Base-by-base conservation (phyloP, 2,113 vertebrate genomes). In the Myotis davidii region DNA sequence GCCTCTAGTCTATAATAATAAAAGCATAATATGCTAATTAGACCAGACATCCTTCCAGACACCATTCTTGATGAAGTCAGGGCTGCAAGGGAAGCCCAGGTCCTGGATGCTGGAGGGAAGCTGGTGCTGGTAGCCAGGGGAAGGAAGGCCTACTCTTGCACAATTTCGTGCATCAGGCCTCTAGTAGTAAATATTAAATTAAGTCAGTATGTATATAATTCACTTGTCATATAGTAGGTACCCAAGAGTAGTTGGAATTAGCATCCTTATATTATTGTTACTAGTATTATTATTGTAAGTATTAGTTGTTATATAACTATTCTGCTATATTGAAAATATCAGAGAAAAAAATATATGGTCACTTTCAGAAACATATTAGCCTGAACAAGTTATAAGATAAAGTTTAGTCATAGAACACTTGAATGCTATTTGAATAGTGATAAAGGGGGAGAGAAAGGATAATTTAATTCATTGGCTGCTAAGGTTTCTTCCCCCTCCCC, bases 381-480 rank as follows among this genome's bases (percentile, higher is more conserved):
- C 9, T 74, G 39, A 92, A 76, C 14, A 77, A 45, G 11, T 69
- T 85, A 74, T 88, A 84, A 93, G 12, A 91, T 83, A 85, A 91
- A 78, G 8, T 64, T 92, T 69, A 72, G 21, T 69, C 37, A 90
- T 45, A 94, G 69, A 84, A 74, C 21, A 69, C 9, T 64, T 86
- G 72, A 90, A n/a, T 87, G 25, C 29, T 54, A 90, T 85, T 78
- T 61, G 27, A 92, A 86, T 10, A 92, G 52, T 76, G 70, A 87
- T 78, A 86, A 84, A 61, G 10, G 25, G 34, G 20, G 83, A 72
- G 34, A 4, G 37, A 94, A 77, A 88, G 48, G 6, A 65, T 94
- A 59, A 93, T 83, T 91, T 69, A 85, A 95, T 91, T 85, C 85
- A 88, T 85, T 67, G 78, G 17, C 37, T 87, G 29, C n/a, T 52